Percentiles rank a stretch among this genome's conserved stretches.
Evolutionary conservation across 2,113 vertebrate genomes (phyloP).

Genomic region (Actenoides hombroni): DNA sequence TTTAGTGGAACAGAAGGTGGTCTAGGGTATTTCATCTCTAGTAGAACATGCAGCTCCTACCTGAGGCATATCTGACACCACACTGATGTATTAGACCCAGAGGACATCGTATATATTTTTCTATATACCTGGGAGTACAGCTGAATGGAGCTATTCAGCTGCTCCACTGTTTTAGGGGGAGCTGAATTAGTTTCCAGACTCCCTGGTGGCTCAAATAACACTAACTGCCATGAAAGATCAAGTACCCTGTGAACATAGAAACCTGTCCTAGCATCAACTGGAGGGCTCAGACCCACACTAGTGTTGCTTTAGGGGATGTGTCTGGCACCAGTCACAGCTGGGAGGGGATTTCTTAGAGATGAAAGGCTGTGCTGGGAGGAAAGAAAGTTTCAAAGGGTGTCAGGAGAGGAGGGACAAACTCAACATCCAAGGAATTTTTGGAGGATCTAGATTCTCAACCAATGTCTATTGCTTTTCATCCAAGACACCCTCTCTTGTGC

Average conservation of each 20-base stretch:
- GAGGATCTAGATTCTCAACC: neutral
- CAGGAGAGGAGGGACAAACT: neutral
- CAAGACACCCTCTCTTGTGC: neutral
- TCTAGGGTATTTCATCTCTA: neutral
- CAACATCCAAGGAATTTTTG: neutral
- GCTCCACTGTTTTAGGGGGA: neutral
- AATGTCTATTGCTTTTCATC: neutral
- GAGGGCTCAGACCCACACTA: neutral
- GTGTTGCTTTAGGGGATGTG: fast-evolving
- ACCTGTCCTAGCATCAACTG: neutral
- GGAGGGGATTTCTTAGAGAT: neutral
- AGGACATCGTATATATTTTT: neutral
- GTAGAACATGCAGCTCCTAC: neutral
- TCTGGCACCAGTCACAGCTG: neutral
- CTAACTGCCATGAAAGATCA: neutral
- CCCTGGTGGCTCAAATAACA: neutral
- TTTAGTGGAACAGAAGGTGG: neutral
- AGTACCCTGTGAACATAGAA: neutral
- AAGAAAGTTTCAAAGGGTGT: neutral
- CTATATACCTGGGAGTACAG: neutral
- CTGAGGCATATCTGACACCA: neutral
- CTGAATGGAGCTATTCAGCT: neutral
- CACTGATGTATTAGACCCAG: neutral
- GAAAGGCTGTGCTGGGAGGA: neutral
- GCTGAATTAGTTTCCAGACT: neutral